phyloP scores from a whole-genome alignment of 92 coral and sea anemone species.

The Anthopleura xanthogrammica region DNA sequence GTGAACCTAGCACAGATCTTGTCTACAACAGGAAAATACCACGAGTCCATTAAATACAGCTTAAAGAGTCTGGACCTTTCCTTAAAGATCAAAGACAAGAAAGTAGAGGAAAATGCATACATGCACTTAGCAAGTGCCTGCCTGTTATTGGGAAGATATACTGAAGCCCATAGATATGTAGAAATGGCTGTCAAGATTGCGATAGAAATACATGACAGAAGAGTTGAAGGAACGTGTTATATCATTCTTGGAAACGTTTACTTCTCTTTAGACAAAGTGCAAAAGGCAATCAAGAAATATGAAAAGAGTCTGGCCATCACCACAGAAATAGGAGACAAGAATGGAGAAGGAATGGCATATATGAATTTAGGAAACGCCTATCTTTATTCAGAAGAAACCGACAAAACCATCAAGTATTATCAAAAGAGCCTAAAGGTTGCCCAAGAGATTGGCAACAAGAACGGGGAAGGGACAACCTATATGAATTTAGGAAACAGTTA shows the following conservation, averaged over 20 bases:
- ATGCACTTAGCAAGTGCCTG: background rate
- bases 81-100: background rate
- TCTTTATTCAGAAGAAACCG: background rate
- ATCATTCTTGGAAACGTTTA: background rate
- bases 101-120: background rate
- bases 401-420: background rate
- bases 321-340: constrained; percentile 14
- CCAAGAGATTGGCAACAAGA: constrained; percentile 11
- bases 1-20: background rate
- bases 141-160: background rate
- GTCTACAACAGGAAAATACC: background rate
- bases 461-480: background rate
- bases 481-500: background rate
- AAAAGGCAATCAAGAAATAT: background rate
- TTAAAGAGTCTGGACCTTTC: background rate
- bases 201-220: background rate
- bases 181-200: background rate
- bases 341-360: constrained; percentile 11
- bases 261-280: background rate
- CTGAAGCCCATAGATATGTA: background rate
- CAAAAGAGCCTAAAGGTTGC: background rate
- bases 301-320: background rate
- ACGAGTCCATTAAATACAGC: background rate
- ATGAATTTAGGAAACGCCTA: constrained; percentile 26
- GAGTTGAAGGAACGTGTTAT: background rate